Percentiles rank a stretch among this genome's conserved stretches.
These are phyloP conservation scores for Chrysochloris asiatica DNA, from an alignment of 2,113 vertebrate species.

Conservation along the genomic window DNA sequence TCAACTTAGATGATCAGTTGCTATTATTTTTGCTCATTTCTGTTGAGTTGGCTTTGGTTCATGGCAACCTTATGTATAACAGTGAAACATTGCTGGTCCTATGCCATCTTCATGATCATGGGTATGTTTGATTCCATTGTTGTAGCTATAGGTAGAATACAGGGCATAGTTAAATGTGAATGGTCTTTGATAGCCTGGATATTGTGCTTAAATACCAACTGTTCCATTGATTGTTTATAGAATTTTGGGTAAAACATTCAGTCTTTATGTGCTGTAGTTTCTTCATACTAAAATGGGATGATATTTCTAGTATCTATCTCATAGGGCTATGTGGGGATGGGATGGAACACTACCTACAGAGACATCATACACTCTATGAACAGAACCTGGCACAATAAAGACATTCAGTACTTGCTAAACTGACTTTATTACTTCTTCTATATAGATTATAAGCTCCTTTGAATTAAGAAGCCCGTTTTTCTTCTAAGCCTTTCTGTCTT, in stretches of 20 bases:
- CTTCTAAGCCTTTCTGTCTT: background rate
- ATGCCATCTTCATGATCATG: background rate
- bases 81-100: background rate
- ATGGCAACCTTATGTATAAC: background rate
- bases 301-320: background rate
- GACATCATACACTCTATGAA: background rate
- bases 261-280: background rate
- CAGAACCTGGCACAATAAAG: background rate
- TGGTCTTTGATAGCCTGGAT: background rate
- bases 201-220: background rate
- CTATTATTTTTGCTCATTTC: background rate
- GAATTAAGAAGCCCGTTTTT: background rate
- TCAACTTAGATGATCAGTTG: background rate
- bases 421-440: background rate
- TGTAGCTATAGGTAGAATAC: background rate
- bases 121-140: background rate
- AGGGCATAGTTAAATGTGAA: background rate
- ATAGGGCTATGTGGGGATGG: background rate
- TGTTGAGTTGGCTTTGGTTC: background rate
- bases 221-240: background rate
- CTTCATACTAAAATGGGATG: background rate
- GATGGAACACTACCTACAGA: background rate
- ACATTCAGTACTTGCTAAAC: background rate
- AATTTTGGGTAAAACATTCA: background rate
- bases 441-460: background rate